Percentiles rank a stretch among this genome's conserved stretches.
Conservation (phyloP, 2,888 invertebrate species). For the Melangyna quadrimaculata region DNA sequence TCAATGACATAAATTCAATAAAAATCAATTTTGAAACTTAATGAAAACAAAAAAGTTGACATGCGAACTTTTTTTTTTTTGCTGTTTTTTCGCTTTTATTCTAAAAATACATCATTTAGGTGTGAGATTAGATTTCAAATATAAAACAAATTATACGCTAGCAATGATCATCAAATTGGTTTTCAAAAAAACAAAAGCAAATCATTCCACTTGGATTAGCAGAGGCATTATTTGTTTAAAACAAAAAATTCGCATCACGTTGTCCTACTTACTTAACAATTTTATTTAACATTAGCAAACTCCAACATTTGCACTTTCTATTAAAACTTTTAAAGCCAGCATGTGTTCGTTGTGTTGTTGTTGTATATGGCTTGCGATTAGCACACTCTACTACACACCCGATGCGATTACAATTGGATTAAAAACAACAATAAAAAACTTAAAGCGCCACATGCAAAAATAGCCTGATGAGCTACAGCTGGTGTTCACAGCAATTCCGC, state of each 20-base stretch:
- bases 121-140: background rate
- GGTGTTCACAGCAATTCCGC: slow-evolving; percentile 45
- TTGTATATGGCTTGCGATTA: slow-evolving; percentile 18
- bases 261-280: slow-evolving; percentile 66
- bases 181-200: background rate
- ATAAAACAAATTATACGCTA: background rate
- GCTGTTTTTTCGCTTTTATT: background rate
- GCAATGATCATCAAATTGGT: background rate
- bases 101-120: background rate
- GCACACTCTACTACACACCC: slow-evolving; percentile 60
- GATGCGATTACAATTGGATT: slow-evolving; percentile 65
- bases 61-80: slow-evolving; percentile 23
- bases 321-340: slow-evolving; percentile 47
- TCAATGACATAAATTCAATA: slow-evolving; percentile 11
- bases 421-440: slow-evolving; percentile 15
- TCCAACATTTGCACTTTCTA: slow-evolving; percentile 71
- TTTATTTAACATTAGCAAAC: slow-evolving; percentile 49
- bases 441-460: slow-evolving; percentile 56
- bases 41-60: slow-evolving; percentile 11
- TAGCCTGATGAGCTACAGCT: slow-evolving; percentile 22
- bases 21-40: background rate
- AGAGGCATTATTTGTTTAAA: background rate
- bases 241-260: slow-evolving; percentile 43
- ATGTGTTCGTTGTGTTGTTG: background rate
- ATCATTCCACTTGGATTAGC: slow-evolving; percentile 22